phyloP scores from a whole-genome alignment of 2,113 vertebrate species.

The Ceyx margarethae region DNA sequence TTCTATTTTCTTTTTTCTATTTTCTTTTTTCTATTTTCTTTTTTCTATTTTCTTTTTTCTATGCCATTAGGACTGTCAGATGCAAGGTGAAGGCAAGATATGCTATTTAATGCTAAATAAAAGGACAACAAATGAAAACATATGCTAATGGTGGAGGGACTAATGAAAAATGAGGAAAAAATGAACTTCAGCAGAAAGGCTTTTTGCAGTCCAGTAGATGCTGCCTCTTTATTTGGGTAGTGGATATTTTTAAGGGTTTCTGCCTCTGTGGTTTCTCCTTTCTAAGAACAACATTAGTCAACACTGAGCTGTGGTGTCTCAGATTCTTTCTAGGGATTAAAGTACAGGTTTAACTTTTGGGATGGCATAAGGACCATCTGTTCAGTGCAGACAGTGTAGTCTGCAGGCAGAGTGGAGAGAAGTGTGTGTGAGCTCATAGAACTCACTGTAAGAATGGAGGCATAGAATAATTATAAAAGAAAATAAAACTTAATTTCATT shows the following conservation, averaged over 20 bases:
- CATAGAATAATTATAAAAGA: background rate
- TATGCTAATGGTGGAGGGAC: background rate
- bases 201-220: background rate
- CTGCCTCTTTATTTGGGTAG: background rate
- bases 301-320: background rate
- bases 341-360: slow-evolving; percentile 36
- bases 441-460: background rate
- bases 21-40: no score
- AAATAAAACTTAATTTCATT: background rate
- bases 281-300: slow-evolving; percentile 40
- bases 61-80: background rate
- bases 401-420: background rate
- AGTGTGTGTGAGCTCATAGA: background rate
- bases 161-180: background rate
- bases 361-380: slow-evolving; percentile 6
- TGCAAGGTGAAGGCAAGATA: background rate
- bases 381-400: background rate
- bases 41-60: background rate
- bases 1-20: no score
- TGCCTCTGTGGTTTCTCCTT: slow-evolving; percentile 17
- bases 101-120: background rate
- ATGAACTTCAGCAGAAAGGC: background rate
- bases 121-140: background rate
- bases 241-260: background rate
- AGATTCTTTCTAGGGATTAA: slow-evolving; percentile 38